These are phyloP conservation scores for Tychaedon coryphoeus DNA, from an alignment of 2,113 vertebrate species.

Conservation along the genomic window DNA sequence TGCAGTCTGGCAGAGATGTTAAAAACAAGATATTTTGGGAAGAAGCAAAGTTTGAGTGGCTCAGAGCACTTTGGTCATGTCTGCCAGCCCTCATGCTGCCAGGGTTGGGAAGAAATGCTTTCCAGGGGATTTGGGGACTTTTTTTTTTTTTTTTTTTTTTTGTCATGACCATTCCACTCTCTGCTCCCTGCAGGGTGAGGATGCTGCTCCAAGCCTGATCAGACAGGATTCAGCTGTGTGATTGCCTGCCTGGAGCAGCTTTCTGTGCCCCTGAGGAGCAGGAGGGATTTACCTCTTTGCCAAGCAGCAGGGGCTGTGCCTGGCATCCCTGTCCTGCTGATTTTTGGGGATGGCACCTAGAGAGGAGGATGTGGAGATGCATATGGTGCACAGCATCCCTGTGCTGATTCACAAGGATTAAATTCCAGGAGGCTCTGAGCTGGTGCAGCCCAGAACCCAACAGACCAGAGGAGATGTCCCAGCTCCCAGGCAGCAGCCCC, in stretches of 20 bases:
- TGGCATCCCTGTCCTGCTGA: not conserved
- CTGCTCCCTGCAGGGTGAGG: not conserved
- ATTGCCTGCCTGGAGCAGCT: not conserved
- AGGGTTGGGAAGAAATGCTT: not conserved
- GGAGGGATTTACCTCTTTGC: not conserved
- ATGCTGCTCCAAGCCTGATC: not conserved
- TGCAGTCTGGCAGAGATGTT: not conserved
- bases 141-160: not conserved
- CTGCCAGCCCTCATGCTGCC: not conserved
- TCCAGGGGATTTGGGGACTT: not conserved
- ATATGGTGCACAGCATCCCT: not conserved
- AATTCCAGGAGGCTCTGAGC: not conserved
- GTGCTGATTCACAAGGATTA: not conserved
- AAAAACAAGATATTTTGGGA: not conserved
- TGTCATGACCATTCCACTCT: not conserved
- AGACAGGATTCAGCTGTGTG: not conserved
- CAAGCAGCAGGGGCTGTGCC: not conserved
- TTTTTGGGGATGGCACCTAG: not conserved
- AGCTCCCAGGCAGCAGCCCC: not conserved
- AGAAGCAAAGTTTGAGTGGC: not conserved
- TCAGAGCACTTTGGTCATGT: not conserved
- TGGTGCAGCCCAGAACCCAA: fast-evolving
- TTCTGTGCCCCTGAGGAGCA: not conserved
- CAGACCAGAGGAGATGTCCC: not conserved
- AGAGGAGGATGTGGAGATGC: not conserved